Conservation (phyloP, 2,797 vertebrate genomes). For the Morus bassanus region DNA sequence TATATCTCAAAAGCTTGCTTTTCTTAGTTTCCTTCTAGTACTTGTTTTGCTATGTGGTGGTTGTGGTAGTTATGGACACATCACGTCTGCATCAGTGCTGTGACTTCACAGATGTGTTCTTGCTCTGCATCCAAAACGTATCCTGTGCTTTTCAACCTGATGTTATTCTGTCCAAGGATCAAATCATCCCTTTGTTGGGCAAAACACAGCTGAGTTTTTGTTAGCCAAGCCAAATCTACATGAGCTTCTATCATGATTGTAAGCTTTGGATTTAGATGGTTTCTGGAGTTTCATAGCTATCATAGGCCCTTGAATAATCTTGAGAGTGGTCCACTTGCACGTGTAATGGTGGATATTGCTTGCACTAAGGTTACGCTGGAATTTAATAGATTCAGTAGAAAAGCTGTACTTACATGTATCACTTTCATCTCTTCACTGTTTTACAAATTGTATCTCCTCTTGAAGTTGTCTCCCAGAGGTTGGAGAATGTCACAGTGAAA, state of each 20-base stretch:
- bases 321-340: background rate
- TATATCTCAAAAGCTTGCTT: background rate
- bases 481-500: slow-evolving; percentile 16
- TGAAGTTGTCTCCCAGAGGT: background rate
- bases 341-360: background rate
- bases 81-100: background rate
- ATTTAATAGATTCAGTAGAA: background rate
- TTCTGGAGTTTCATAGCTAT: background rate
- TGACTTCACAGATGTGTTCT: background rate
- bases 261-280: background rate
- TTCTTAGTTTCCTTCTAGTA: background rate
- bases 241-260: background rate
- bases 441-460: background rate
- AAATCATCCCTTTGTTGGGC: background rate
- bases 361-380: background rate
- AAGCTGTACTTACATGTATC: background rate
- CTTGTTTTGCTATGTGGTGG: background rate
- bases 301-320: background rate
- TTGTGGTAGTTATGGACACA: background rate
- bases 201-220: background rate
- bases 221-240: background rate
- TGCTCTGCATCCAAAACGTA: background rate
- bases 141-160: background rate
- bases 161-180: background rate
- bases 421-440: background rate